phyloP scores from a whole-genome alignment of 2,888 invertebrate species.

The Thereva unica region DNA sequence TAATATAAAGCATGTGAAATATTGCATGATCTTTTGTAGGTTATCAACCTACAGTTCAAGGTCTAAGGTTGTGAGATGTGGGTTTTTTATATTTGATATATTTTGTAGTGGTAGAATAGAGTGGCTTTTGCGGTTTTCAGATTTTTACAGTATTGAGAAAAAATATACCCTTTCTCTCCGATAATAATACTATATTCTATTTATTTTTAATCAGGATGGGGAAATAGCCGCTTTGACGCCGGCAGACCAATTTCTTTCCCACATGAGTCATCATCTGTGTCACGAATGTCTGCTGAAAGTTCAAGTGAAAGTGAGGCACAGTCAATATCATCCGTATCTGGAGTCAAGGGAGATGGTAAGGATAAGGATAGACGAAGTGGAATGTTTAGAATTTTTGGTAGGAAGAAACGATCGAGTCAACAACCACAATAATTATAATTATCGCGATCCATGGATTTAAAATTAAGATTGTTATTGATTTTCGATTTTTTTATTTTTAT shows the following conservation, averaged over 20 bases:
- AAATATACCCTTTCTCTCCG: not conserved
- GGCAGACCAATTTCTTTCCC: constrained; percentile 53
- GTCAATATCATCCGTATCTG: constrained; percentile 56
- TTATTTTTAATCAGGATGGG: constrained; percentile 53
- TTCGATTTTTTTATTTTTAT: not conserved
- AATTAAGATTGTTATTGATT: not conserved
- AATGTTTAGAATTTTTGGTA: constrained; percentile 57
- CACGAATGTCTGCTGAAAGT: constrained; percentile 56
- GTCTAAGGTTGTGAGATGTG: too few relatives aligned
- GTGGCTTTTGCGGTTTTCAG: too few relatives aligned
- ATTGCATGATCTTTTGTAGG: too few relatives aligned
- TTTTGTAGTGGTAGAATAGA: too few relatives aligned
- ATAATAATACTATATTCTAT: constrained; percentile 6
- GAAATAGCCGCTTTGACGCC: constrained; percentile 54
- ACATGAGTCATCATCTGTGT: constrained; percentile 51
- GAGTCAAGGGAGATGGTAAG: constrained; percentile 49
- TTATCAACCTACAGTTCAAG: too few relatives aligned
- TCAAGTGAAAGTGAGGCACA: constrained; percentile 59
- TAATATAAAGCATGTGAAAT: too few relatives aligned
- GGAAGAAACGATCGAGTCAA: constrained; percentile 55
- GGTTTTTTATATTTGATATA: too few relatives aligned
- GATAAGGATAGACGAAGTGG: constrained; percentile 45
- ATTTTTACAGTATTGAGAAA: not conserved
- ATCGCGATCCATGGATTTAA: not conserved
- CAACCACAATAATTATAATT: constrained; percentile 46